A percentile compares a stretch with the other conserved stretches of the same genome.
Evolutionary conservation across 2,113 vertebrate species (phyloP).

Genomic region (Megatriorchis doriae): DNA sequence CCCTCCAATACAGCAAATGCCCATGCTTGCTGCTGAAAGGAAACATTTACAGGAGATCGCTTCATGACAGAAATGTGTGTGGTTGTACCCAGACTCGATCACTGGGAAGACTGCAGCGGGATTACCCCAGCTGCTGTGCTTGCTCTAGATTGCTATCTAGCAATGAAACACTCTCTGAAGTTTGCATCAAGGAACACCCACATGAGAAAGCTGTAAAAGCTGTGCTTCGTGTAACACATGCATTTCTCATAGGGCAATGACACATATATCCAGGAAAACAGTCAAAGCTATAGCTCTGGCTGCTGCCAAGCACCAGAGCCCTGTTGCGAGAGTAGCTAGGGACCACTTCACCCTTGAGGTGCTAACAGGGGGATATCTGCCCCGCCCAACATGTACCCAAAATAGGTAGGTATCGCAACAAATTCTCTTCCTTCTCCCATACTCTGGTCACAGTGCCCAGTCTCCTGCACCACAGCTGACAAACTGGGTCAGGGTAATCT

Average conservation of each 20-base stretch:
- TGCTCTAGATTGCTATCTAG: background rate
- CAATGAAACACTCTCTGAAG: background rate
- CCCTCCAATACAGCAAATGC: background rate
- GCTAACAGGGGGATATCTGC: background rate
- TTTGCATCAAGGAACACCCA: background rate
- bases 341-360: background rate
- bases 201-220: background rate
- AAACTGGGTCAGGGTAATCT: background rate
- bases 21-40: background rate
- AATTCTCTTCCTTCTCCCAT: background rate
- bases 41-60: background rate
- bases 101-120: background rate
- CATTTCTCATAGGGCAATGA: background rate
- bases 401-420: background rate
- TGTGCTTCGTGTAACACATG: fast-evolving
- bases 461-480: background rate
- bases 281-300: background rate
- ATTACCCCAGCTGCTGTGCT: background rate
- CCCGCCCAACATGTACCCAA: background rate
- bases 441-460: background rate
- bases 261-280: background rate
- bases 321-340: background rate
- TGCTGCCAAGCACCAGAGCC: background rate
- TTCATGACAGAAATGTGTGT: background rate
- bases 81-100: background rate